Percentiles rank a stretch among this genome's conserved stretches.
Conservation (phyloP, 2,113 vertebrate species). For the Oenanthe oenanthe region DNA sequence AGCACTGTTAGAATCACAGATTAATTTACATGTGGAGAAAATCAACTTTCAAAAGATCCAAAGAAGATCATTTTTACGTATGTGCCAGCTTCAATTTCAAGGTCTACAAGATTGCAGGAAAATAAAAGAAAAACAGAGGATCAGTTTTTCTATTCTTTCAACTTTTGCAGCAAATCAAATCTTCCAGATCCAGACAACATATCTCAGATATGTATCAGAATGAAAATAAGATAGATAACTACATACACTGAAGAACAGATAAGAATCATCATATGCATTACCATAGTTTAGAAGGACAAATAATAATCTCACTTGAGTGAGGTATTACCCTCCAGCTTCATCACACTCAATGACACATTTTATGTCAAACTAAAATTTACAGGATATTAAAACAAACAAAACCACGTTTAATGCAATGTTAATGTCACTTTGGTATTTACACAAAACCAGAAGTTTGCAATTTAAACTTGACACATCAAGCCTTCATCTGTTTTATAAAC, state of each 20-base stretch:
- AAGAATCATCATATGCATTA: conserved; percentile 42
- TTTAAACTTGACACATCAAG: neutral
- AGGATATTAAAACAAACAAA: conserved; percentile 46
- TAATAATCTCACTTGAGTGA: conserved; percentile 1
- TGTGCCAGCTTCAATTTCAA: conserved; percentile 64
- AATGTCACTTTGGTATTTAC: conserved; percentile 16
- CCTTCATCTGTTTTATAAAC: neutral
- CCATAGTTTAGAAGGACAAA: conserved; percentile 45
- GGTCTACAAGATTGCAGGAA: conserved; percentile 39
- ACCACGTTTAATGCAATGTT: conserved; percentile 9
- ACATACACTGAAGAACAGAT: conserved; percentile 25
- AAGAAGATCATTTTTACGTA: conserved; percentile 56
- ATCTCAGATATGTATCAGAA: conserved; percentile 28
- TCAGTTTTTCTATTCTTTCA: conserved; percentile 25
- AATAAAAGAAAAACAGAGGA: conserved; percentile 54
- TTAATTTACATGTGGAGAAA: conserved; percentile 53
- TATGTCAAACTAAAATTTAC: conserved; percentile 16
- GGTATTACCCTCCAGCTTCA: conserved; percentile 35
- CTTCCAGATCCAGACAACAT: conserved; percentile 18
- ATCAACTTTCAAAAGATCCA: conserved; percentile 50
- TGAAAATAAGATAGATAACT: conserved; percentile 52
- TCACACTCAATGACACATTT: conserved; percentile 5
- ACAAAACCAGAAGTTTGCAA: conserved; percentile 25
- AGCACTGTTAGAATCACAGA: conserved; percentile 16
- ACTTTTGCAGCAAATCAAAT: conserved; percentile 50